Percentiles rank a stretch among this genome's conserved stretches.
These are phyloP conservation scores for Mythimna vitellina DNA, from an alignment of 2,888 invertebrate genomes.

Conservation along the genomic window DNA sequence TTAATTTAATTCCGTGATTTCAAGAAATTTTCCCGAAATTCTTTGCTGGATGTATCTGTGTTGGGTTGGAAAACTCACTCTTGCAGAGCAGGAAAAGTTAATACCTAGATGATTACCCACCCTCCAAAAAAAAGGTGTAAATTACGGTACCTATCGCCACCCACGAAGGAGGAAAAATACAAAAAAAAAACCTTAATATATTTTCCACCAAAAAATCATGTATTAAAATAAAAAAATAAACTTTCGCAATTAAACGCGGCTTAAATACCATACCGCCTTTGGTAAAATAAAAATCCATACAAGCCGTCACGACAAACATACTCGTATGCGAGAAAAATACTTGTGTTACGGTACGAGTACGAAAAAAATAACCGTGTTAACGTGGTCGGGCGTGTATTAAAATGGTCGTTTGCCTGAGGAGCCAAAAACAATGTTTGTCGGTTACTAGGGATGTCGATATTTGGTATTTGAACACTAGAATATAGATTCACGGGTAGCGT, in stretches of 20 bases:
- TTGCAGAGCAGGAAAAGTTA: too few species aligned
- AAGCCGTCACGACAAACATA: slow-evolving; percentile 47
- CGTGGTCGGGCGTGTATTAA: slow-evolving; percentile 38
- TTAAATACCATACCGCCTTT: slow-evolving; percentile 41
- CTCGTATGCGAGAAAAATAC: slow-evolving; percentile 25
- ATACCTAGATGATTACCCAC: too few species aligned
- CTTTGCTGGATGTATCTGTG: too few species aligned
- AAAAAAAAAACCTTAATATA: slow-evolving; percentile 11
- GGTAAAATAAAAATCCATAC: slow-evolving; percentile 51
- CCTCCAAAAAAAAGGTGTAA: too few species aligned
- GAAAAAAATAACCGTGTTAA: slow-evolving; percentile 27
- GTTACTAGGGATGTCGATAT: slow-evolving; percentile 24
- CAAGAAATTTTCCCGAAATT: too few species aligned
- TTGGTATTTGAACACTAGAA: slow-evolving; percentile 1
- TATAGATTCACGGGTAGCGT: too few species aligned
- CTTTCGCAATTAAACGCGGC: slow-evolving; percentile 56
- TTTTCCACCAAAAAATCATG: slow-evolving; percentile 14
- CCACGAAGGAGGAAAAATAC: neutral
- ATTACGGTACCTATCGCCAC: too few species aligned
- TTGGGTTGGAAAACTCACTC: too few species aligned
- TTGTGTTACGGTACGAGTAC: slow-evolving; percentile 31
- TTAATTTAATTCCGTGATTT: too few species aligned
- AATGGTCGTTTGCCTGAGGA: slow-evolving; percentile 41
- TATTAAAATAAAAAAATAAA: slow-evolving; percentile 50
- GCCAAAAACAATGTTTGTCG: slow-evolving; percentile 48